These are phyloP conservation scores for Montipora capitata DNA, from an alignment of 92 coral and sea anemone species.

Conservation along the genomic window DNA sequence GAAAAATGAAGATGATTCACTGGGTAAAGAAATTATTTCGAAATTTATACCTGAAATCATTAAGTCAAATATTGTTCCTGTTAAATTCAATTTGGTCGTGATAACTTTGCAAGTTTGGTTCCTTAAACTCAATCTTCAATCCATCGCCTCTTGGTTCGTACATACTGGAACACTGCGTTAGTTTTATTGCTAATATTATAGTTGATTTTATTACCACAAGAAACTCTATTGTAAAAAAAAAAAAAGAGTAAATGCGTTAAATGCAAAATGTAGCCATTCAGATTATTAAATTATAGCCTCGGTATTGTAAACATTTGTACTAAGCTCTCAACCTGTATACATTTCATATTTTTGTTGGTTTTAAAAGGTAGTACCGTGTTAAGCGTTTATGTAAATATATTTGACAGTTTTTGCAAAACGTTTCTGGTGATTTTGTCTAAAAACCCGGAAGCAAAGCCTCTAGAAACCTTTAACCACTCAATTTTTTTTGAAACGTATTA, in stretches of 20 bases:
- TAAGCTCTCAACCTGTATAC: constrained; percentile 43
- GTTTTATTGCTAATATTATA: not conserved
- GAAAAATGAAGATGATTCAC: constrained; percentile 22
- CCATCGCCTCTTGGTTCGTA: not conserved
- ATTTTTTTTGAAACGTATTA: not conserved
- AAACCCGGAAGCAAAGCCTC: not conserved
- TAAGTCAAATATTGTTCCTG: constrained; percentile 23
- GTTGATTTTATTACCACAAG: not conserved
- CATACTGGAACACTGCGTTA: not conserved
- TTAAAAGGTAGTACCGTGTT: constrained; percentile 19
- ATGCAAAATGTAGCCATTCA: constrained; percentile 23
- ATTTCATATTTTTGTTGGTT: constrained; percentile 21
- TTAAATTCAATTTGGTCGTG: constrained; percentile 6
- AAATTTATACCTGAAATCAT: constrained; percentile 11
- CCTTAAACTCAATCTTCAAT: not conserved
- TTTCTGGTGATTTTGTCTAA: constrained; percentile 10
- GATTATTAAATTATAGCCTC: constrained; percentile 26
- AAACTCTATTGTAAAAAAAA: not conserved
- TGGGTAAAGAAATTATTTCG: constrained; percentile 23
- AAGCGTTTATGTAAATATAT: constrained; percentile 24
- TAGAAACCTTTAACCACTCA: not conserved
- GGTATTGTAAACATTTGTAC: constrained; percentile 50
- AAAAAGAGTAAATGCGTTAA: constrained; percentile 12
- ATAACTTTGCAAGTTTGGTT: not conserved
- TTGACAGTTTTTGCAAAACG: constrained; percentile 42